phyloP scores from a whole-genome alignment of 2,888 invertebrate species.

The Drosophila emarginata region DNA sequence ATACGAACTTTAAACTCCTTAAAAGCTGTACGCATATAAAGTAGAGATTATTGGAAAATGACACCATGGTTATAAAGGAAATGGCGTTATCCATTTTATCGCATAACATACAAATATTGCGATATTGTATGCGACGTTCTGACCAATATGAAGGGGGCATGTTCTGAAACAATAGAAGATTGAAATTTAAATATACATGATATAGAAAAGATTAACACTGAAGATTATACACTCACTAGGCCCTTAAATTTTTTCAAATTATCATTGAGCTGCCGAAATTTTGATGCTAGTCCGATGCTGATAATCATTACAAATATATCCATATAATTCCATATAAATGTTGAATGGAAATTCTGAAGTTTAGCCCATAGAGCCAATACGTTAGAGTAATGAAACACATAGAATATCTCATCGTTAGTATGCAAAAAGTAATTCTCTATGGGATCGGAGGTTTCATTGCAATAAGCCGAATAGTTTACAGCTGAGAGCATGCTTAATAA shows the following conservation, averaged over 20 bases:
- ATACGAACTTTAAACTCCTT: constrained; percentile 83
- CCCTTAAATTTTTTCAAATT: constrained; percentile 83
- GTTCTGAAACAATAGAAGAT: constrained; percentile 51
- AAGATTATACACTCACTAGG: constrained; percentile 80
- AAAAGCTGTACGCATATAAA: constrained; percentile 85
- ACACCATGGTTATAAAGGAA: constrained; percentile 83
- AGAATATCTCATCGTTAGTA: constrained; percentile 73
- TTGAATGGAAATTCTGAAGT: constrained; percentile 85
- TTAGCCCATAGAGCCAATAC: constrained; percentile 73
- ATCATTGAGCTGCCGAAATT: constrained; percentile 86
- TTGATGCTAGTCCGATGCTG: constrained; percentile 86
- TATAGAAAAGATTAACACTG: not conserved
- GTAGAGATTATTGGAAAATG: constrained; percentile 85
- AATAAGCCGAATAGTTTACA: constrained; percentile 73
- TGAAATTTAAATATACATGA: not conserved
- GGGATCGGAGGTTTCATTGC: constrained; percentile 76
- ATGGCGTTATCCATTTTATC: constrained; percentile 83
- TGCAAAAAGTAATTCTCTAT: constrained; percentile 75
- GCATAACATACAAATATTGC: constrained; percentile 83
- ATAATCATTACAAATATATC: constrained; percentile 89
- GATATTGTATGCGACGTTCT: constrained; percentile 84
- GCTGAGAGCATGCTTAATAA: constrained; percentile 75
- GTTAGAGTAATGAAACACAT: constrained; percentile 64
- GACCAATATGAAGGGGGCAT: constrained; percentile 83
- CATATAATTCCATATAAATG: constrained; percentile 89